These are phyloP conservation scores for Hydra vulgaris DNA, from an alignment of 30 jellyfish, hydroid and myxozoan species.

Conservation along the genomic window DNA sequence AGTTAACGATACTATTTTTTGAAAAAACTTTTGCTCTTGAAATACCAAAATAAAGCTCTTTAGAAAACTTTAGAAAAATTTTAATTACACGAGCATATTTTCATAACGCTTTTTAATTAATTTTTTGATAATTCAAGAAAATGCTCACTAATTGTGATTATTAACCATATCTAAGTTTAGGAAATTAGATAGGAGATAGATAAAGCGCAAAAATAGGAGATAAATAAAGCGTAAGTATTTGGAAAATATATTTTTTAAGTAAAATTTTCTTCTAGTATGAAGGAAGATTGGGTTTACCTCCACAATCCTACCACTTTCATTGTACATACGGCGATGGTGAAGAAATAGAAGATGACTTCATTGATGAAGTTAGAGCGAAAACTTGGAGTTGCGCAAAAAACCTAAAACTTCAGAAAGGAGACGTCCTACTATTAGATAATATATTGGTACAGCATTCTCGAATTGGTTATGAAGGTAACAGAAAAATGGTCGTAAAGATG, in stretches of 20 bases:
- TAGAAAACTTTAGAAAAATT: too few species aligned
- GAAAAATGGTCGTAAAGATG: constrained; percentile 14
- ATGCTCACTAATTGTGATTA: too few species aligned
- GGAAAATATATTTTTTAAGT: not conserved
- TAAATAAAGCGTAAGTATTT: too few species aligned
- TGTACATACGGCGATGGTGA: constrained; percentile 44
- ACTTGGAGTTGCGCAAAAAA: constrained; percentile 27
- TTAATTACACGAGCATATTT: too few species aligned
- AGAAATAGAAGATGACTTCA: constrained; percentile 16
- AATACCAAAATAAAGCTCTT: too few species aligned
- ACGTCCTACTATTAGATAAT: constrained; percentile 29
- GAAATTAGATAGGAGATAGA: too few species aligned
- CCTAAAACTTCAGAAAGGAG: constrained; percentile 21
- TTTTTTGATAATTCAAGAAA: too few species aligned
- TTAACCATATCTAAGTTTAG: too few species aligned
- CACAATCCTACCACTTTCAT: constrained; percentile 27
- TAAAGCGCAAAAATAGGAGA: too few species aligned
- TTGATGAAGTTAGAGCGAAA: constrained; percentile 26
- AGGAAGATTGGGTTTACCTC: not conserved
- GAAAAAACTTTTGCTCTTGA: too few species aligned
- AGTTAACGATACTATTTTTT: too few species aligned
- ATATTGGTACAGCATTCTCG: constrained; percentile 22
- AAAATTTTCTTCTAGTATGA: not conserved
- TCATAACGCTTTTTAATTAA: too few species aligned
- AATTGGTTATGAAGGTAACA: constrained; percentile 25